Conservation (phyloP, 2,113 vertebrate species). For the Prietella phreatophila region DNA sequence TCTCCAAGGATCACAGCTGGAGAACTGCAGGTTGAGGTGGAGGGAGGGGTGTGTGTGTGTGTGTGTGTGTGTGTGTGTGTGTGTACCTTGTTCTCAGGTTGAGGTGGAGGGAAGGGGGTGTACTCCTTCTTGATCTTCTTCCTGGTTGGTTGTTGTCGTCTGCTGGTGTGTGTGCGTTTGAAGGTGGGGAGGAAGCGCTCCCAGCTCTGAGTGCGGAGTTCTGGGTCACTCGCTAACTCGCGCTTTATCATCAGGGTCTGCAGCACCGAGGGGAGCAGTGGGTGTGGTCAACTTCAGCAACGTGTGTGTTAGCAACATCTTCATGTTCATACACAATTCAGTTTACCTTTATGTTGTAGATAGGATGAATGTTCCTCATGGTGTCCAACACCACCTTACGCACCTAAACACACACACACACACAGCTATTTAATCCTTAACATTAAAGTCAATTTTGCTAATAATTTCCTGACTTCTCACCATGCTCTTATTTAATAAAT, state of each 20-base stretch:
- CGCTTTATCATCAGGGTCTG: constrained; percentile 97
- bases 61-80: no score
- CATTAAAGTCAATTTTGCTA: background rate
- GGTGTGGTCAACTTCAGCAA: background rate
- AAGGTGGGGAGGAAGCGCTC: constrained; percentile 94
- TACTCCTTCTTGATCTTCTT: constrained; percentile 90
- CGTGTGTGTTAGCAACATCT: background rate
- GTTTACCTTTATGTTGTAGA: constrained; percentile 98
- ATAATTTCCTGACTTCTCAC: background rate
- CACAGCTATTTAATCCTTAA: background rate
- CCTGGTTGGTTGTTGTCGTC: constrained; percentile 89
- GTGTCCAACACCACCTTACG: constrained; percentile 96
- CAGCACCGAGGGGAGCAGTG: background rate
- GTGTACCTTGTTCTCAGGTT: constrained; percentile 90
- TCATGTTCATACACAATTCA: background rate
- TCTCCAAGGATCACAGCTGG: no score
- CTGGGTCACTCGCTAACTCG: constrained; percentile 89
- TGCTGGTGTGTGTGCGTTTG: constrained; percentile 88
- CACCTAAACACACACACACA: constrained; percentile 72
- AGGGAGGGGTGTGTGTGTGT: no score
- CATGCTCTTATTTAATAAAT: background rate
- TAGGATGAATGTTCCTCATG: constrained; percentile 98
- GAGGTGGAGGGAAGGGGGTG: constrained; percentile 91
- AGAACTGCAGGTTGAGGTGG: constrained; percentile 52
- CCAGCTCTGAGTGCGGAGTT: constrained; percentile 86